Base-by-base conservation (phyloP, 2,888 invertebrate genomes). In the Podotricha telesiphe region DNA sequence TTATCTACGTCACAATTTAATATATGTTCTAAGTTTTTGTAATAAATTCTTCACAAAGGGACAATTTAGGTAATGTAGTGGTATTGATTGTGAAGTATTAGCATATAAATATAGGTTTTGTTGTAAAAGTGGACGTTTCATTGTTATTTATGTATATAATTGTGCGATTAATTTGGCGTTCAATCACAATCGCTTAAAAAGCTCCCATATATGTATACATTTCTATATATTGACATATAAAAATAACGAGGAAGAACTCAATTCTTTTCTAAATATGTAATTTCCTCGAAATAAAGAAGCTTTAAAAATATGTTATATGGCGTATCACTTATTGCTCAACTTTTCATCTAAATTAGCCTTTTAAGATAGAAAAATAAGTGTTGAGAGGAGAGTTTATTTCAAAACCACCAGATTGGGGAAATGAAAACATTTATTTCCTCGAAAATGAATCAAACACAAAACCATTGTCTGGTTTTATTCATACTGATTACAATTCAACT, bases 81-180 rank as follows among this genome's bases (percentile, higher is more conserved):
- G 62, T 62, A 65, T 71, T 50, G 68, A 63, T 48, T 63, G 66
- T 67, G 28, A 56, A 48, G 48, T 69, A 72, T 72, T 70, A 61
- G 61, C 72, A 72, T 72, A 65, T 53, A 53, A 63, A 71, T 67
- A 69, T 40, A 63, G 69, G 53, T 66, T 69, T 71, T 67, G 53
- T 37, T 34, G 47, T 11, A 64, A 67, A 73, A 73, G n/a, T n/a
- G 66, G 71, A 50, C 67, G 66, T 65, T 67, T 62, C 37, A 65
- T 73, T 71, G 69, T 64, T 67, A 48, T 69, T 69, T 67, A 71
- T 69, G 63, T 48, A 19, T 48, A 67, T 61, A 58, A 61, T 40
- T 53, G 28, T 55, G 13, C 20, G 62, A 63, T 63, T 56, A 48
- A 37, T 62, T 56, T 40, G 42, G 17, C 51, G 8, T 48, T 19